These are phyloP conservation scores for Argopecten irradians DNA, from an alignment of 1,140 invertebrate genomes.

Conservation along the genomic window DNA sequence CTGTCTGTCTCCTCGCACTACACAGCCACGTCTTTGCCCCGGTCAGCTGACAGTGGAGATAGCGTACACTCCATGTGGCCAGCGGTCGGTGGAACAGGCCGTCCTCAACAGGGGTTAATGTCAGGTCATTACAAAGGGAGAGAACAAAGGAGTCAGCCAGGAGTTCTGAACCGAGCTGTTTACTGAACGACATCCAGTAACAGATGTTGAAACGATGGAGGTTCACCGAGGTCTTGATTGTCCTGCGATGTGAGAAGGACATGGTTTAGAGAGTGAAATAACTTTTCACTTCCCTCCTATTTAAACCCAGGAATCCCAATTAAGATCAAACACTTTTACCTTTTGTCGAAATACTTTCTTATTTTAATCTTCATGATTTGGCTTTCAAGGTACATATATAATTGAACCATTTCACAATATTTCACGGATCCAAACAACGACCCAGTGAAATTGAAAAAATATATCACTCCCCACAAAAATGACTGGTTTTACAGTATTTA, in stretches of 20 bases:
- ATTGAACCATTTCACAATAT: too few relatives aligned
- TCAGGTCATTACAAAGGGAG: constrained; percentile 79
- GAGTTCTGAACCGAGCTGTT: constrained; percentile 95
- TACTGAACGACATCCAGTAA: constrained; percentile 99
- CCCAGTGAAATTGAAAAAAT: too few relatives aligned
- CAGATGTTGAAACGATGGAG: constrained; percentile 94
- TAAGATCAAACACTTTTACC: not conserved
- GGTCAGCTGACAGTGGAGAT: constrained; percentile 94
- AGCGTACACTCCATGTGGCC: constrained; percentile 93
- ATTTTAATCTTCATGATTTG: too few relatives aligned
- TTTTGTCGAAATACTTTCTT: not conserved
- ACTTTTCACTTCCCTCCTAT: not conserved
- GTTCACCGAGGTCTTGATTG: constrained; percentile 89
- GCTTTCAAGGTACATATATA: too few relatives aligned
- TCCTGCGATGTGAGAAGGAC: constrained; percentile 78
- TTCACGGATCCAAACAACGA: too few relatives aligned
- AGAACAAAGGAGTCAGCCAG: constrained; percentile 87
- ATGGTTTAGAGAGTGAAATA: not conserved
- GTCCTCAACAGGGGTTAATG: constrained; percentile 87
- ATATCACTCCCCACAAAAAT: too few relatives aligned
- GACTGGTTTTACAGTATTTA: too few relatives aligned
- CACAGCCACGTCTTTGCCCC: constrained; percentile 95
- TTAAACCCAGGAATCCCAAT: not conserved
- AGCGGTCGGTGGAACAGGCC: constrained; percentile 90
- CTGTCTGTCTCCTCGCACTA: constrained; percentile 76